Percentiles rank a stretch among this genome's conserved stretches.
phyloP scores from a whole-genome alignment of 2,797 vertebrate genomes.

The Acrocephalus scirpaceus region DNA sequence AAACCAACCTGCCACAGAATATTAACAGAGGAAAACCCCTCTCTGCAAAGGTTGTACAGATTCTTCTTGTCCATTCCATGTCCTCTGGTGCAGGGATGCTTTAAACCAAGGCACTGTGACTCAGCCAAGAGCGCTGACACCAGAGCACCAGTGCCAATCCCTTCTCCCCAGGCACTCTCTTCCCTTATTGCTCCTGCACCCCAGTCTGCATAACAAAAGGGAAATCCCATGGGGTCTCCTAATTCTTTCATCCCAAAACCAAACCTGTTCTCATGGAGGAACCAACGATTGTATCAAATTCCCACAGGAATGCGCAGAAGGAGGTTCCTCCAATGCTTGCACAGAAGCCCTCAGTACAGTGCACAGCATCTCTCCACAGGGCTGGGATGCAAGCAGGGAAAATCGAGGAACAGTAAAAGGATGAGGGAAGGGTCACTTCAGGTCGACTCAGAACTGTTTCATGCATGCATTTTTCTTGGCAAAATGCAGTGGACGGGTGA shows the following conservation, averaged over 20 bases:
- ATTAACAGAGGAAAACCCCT: neutral
- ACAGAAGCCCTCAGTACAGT: neutral
- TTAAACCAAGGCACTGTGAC: neutral
- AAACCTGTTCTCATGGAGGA: neutral
- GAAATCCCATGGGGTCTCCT: neutral
- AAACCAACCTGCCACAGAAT: neutral
- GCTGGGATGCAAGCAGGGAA: neutral
- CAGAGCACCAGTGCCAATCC: neutral
- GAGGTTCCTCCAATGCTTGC: neutral
- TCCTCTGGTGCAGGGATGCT: neutral
- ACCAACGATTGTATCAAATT: accelerated
- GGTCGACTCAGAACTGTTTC: neutral
- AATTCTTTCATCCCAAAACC: neutral
- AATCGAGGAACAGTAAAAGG: neutral
- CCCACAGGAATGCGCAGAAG: accelerated
- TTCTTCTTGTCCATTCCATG: neutral
- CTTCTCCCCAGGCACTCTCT: neutral
- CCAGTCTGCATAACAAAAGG: neutral
- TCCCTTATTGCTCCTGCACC: accelerated
- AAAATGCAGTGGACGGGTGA: neutral
- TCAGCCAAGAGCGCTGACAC: neutral
- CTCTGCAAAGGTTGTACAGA: neutral
- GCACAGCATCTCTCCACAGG: neutral
- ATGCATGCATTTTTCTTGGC: neutral
- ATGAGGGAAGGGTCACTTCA: neutral